phyloP scores from a whole-genome alignment of 1,140 invertebrate genomes.

The Tetramorium simillimum region DNA sequence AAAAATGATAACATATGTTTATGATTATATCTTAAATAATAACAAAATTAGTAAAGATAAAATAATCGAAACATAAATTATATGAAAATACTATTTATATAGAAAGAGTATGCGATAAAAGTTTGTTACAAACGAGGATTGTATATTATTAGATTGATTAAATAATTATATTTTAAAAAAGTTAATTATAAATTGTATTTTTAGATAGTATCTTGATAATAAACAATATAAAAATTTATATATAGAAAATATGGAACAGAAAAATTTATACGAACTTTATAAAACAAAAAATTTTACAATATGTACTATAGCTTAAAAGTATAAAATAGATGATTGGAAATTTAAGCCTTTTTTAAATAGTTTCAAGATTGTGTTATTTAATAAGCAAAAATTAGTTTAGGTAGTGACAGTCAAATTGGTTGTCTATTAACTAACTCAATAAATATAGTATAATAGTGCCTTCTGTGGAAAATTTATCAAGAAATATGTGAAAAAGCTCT shows the following conservation, averaged over 20 bases:
- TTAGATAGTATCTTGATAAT: neutral
- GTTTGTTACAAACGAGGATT: neutral
- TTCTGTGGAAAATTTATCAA: slow-evolving; percentile 29
- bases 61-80: neutral
- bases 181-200: neutral
- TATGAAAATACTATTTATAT: neutral
- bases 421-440: neutral
- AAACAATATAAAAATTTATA: neutral
- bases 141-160: neutral
- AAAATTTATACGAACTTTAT: slow-evolving; percentile 2
- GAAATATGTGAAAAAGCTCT: neutral
- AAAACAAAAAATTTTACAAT: neutral
- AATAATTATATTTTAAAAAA: neutral
- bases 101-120: neutral
- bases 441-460: neutral
- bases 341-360: neutral
- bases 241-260: neutral
- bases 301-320: slow-evolving; percentile 3
- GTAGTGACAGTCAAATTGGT: neutral
- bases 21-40: neutral
- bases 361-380: neutral
- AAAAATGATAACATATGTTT: neutral
- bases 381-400: neutral
- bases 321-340: neutral
- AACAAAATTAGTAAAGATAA: neutral